phyloP scores from a whole-genome alignment of 2,797 vertebrate genomes.

The Propithecus perrieri region DNA sequence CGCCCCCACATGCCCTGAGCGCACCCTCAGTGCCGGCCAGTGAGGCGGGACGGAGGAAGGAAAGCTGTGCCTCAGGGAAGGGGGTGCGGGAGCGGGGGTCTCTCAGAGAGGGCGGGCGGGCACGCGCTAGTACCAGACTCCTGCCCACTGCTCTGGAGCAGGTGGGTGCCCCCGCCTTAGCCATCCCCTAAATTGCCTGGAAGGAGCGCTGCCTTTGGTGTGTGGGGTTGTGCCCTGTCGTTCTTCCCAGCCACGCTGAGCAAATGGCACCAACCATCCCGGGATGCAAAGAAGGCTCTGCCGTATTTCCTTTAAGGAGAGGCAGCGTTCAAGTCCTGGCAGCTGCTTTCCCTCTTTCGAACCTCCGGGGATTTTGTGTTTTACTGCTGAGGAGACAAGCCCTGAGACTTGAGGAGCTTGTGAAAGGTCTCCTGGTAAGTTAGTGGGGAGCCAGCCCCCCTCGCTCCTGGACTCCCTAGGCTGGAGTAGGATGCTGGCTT shows the following conservation, averaged over 20 bases:
- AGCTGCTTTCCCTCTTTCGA: background rate
- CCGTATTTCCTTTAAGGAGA: background rate
- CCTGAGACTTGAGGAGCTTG: background rate
- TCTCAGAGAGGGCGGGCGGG: background rate
- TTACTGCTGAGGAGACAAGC: background rate
- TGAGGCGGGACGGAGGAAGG: constrained; percentile 21
- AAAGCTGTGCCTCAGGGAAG: constrained; percentile 39
- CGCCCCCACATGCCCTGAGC: background rate
- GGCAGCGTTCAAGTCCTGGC: background rate
- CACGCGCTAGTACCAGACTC: background rate
- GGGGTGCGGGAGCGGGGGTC: constrained; percentile 26
- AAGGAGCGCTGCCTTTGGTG: background rate
- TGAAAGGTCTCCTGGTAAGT: background rate
- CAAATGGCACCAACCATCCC: background rate
- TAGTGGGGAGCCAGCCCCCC: background rate
- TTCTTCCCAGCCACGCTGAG: background rate
- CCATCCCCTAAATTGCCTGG: background rate
- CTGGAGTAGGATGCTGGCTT: background rate
- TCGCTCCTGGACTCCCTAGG: background rate
- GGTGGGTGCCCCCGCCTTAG: background rate
- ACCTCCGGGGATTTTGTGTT: background rate
- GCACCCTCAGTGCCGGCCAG: background rate
- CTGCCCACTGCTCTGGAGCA: background rate
- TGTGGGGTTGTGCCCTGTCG: background rate
- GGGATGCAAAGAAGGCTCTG: background rate